A percentile compares a stretch with the other conserved stretches of the same genome.
phyloP scores from a whole-genome alignment of 2,797 vertebrate species.

The Peromyscus attwateri region DNA sequence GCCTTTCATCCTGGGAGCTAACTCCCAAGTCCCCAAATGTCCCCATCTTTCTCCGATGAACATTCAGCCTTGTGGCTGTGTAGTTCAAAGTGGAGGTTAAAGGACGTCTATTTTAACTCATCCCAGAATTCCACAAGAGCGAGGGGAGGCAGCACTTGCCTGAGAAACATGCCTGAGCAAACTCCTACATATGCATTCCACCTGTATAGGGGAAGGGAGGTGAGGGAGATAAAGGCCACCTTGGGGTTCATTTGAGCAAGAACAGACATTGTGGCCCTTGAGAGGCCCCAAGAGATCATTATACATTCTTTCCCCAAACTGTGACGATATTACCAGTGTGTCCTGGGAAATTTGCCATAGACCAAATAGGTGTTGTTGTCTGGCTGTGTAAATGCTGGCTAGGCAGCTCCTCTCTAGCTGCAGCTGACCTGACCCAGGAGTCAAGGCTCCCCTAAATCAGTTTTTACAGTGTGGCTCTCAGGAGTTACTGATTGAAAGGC shows the following conservation, averaged over 20 bases:
- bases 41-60: not conserved
- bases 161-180: not conserved
- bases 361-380: not conserved
- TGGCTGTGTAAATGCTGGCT: not conserved
- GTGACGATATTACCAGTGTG: not conserved
- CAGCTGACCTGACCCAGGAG: slow-evolving; percentile 18
- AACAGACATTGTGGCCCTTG: not conserved
- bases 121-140: not conserved
- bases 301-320: not conserved
- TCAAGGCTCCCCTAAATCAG: slow-evolving; percentile 56
- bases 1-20: not conserved
- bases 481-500: slow-evolving; percentile 58
- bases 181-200: not conserved
- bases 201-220: not conserved
- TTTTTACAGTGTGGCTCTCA: not conserved
- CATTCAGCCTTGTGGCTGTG: not conserved
- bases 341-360: not conserved
- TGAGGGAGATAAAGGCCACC: not conserved
- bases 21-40: not conserved
- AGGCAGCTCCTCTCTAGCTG: not conserved
- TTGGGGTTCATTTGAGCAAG: not conserved
- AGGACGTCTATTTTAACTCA: not conserved
- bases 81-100: not conserved
- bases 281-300: not conserved
- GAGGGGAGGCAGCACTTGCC: not conserved